These are phyloP conservation scores for Polymixis lichenea DNA, from an alignment of 2,888 invertebrate species.

Conservation along the genomic window DNA sequence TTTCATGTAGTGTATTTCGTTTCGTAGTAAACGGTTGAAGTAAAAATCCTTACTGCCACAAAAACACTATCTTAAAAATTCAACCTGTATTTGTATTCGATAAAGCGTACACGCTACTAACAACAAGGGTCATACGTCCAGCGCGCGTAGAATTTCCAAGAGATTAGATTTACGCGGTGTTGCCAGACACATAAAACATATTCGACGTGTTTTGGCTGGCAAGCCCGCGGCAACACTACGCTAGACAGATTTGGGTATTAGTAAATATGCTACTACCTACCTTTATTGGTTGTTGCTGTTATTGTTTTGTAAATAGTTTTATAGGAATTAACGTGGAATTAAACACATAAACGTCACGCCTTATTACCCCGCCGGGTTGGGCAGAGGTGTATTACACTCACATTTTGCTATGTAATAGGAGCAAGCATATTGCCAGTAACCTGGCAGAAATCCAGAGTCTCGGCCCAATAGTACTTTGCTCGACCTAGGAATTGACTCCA, in stretches of 20 bases:
- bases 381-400: no score
- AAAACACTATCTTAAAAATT: background rate
- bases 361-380: no score
- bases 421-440: no score
- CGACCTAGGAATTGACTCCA: no score
- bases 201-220: conserved; percentile 60
- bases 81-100: background rate
- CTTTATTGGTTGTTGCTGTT: conserved; percentile 4
- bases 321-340: background rate
- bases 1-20: background rate
- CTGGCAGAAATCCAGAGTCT: no score
- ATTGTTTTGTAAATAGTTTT: background rate
- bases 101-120: background rate
- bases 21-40: no score
- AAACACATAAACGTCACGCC: no score
- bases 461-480: no score
- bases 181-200: conserved; percentile 62
- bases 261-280: conserved; percentile 22
- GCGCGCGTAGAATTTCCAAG: conserved; percentile 40
- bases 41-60: background rate
- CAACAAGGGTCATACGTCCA: conserved; percentile 17
- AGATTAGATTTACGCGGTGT: conserved; percentile 60
- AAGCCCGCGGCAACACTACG: conserved; percentile 31
- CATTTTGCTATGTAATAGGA: no score
- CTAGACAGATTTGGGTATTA: conserved; percentile 29